Conservation (phyloP, 2,113 vertebrate species). For the Mixornis gularis region DNA sequence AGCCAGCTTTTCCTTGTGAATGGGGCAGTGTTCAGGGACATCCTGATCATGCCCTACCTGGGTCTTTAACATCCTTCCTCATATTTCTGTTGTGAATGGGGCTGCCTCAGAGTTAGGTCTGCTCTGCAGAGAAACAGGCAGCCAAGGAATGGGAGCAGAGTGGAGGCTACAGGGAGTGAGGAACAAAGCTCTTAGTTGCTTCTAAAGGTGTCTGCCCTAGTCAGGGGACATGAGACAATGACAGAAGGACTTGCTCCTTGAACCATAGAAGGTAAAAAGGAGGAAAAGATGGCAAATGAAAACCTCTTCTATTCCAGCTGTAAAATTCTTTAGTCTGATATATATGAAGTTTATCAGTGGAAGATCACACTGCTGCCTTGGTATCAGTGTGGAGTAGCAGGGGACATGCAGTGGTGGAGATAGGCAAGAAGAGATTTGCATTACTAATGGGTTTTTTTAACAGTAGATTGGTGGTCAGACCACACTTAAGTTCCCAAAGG, state of each 20-base stretch:
- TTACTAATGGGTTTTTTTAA: not conserved
- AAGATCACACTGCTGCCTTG: not conserved
- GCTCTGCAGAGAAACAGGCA: not conserved
- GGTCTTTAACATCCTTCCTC: not conserved
- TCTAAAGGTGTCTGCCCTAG: accelerated
- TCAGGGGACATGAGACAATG: accelerated
- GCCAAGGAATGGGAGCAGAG: not conserved
- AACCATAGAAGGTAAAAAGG: not conserved
- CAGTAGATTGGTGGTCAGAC: not conserved
- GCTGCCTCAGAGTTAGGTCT: not conserved
- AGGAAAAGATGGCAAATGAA: not conserved
- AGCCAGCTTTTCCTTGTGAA: not conserved
- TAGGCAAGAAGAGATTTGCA: not conserved
- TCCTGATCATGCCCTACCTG: not conserved
- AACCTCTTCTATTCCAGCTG: not conserved
- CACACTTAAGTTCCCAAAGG: not conserved
- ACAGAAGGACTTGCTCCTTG: not conserved
- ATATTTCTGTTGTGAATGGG: not conserved
- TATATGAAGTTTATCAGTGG: not conserved
- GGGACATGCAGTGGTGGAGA: not conserved
- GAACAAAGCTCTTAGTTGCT: not conserved
- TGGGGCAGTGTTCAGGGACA: not conserved
- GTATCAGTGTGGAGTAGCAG: not conserved
- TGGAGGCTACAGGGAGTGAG: not conserved
- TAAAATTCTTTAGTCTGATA: not conserved